Conservation (phyloP, 2,797 vertebrate species). For the Gymnoscopelus microlampas region DNA sequence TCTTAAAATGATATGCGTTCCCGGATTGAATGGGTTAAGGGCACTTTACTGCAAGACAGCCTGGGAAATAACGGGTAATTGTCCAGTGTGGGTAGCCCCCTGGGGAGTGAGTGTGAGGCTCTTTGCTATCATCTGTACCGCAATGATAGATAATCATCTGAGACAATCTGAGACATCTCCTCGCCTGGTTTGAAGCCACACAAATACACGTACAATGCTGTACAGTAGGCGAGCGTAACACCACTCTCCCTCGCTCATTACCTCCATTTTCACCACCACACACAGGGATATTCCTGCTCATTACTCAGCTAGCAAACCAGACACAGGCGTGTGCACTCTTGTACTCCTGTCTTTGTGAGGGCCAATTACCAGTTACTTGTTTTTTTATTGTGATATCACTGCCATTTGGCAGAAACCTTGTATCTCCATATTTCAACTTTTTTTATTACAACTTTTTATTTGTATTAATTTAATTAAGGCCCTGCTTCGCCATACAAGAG, state of each 20-base stretch:
- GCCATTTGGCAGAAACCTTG: too few relatives aligned
- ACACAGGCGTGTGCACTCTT: background rate
- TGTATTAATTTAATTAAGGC: too few relatives aligned
- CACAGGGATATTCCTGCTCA: slow-evolving; percentile 6
- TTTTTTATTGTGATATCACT: too few relatives aligned
- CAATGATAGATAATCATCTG: slow-evolving; percentile 51
- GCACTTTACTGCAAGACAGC: slow-evolving; percentile 19
- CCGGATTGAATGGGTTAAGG: background rate
- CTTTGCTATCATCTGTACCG: slow-evolving; percentile 43
- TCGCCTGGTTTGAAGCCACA: too few relatives aligned
- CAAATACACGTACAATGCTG: too few relatives aligned
- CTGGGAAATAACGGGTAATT: slow-evolving; percentile 45
- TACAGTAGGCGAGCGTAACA: background rate
- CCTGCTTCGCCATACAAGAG: too few relatives aligned
- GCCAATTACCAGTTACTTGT: too few relatives aligned
- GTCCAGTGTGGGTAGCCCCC: slow-evolving; percentile 27
- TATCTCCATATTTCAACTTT: too few relatives aligned
- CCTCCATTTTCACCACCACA: slow-evolving; percentile 13
- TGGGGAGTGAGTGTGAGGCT: slow-evolving; percentile 34
- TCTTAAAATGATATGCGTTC: too few relatives aligned
- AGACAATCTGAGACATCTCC: slow-evolving; percentile 5
- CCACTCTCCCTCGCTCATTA: slow-evolving; percentile 26
- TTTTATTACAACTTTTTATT: too few relatives aligned
- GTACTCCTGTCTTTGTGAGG: too few relatives aligned
- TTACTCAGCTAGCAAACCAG: slow-evolving; percentile 15